A percentile compares a stretch with the other conserved stretches of the same genome.
These are phyloP conservation scores for Scaptomyza montana DNA, from an alignment of 1,140 invertebrate genomes.

Conservation along the genomic window DNA sequence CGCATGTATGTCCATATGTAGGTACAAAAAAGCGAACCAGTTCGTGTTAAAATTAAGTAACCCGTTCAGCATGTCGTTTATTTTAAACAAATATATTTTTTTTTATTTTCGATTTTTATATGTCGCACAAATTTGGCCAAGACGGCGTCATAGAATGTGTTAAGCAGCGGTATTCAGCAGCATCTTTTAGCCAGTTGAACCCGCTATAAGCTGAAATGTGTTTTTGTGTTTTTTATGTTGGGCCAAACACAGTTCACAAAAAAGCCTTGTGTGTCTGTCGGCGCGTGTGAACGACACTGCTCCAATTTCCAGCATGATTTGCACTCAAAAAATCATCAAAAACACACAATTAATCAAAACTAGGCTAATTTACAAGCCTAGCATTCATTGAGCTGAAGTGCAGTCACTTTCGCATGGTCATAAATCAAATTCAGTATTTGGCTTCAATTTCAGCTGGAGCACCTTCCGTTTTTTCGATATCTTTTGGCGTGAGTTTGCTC, in stretches of 20 bases:
- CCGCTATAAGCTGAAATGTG: constrained; percentile 30
- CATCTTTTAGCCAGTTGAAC: constrained; percentile 48
- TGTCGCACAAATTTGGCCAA: constrained; percentile 61
- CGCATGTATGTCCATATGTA: constrained; percentile 1
- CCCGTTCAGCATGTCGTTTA: constrained; percentile 57
- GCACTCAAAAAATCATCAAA: constrained; percentile 39
- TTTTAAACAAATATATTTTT: constrained; percentile 69
- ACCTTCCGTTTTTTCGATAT: constrained; percentile 50
- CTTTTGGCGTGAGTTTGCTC: constrained; percentile 52
- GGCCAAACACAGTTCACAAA: constrained; percentile 31
- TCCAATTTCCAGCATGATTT: constrained; percentile 67
- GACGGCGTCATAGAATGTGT: constrained; percentile 64
- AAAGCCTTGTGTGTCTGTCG: constrained; percentile 67
- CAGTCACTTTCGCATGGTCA: constrained; percentile 55
- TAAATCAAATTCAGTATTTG: constrained; percentile 59
- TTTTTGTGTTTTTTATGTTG: constrained; percentile 45
- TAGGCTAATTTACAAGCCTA: constrained; percentile 65
- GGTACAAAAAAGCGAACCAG: constrained; percentile 54
- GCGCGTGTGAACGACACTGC: constrained; percentile 69
- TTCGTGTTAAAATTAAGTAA: constrained; percentile 70
- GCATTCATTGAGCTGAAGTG: constrained; percentile 18
- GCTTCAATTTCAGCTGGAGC: constrained; percentile 28
- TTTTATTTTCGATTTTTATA: constrained; percentile 65
- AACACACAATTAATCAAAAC: constrained; percentile 13
- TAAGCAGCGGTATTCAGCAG: constrained; percentile 25